A percentile compares a stretch with the other conserved stretches of the same genome.
Conservation (phyloP, 2,797 vertebrate genomes). For the Sandelia bainsii region DNA sequence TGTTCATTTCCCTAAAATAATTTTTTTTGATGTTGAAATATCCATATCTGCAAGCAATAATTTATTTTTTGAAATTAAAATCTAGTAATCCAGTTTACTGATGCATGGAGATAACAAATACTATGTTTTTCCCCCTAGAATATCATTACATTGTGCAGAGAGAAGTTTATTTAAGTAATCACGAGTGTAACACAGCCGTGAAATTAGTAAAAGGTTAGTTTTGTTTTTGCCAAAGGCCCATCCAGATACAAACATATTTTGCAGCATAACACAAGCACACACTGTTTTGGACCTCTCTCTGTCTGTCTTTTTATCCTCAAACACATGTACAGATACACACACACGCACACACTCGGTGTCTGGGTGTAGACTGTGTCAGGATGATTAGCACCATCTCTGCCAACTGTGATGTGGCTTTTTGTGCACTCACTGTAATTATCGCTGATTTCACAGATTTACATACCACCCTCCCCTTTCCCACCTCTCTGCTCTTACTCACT, state of each 20-base stretch:
- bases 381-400: slow-evolving; percentile 84
- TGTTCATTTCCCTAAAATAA: slow-evolving; percentile 1
- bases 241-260: slow-evolving; percentile 43
- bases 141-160: slow-evolving; percentile 23
- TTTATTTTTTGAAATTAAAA: slow-evolving; percentile 32
- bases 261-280: slow-evolving; percentile 25
- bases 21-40: neutral
- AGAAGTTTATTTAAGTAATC: slow-evolving; percentile 38
- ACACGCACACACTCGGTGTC: slow-evolving; percentile 43
- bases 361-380: slow-evolving; percentile 78
- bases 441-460: slow-evolving; percentile 85
- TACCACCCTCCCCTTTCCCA: slow-evolving; percentile 75
- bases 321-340: slow-evolving; percentile 25
- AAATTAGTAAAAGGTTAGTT: slow-evolving; percentile 58
- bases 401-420: slow-evolving; percentile 86
- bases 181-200: slow-evolving; percentile 34
- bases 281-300: slow-evolving; percentile 39
- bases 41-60: slow-evolving; percentile 25
- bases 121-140: neutral
- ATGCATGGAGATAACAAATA: slow-evolving; percentile 36
- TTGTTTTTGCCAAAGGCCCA: slow-evolving; percentile 49
- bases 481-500: slow-evolving; percentile 80
- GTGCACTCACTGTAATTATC: slow-evolving; percentile 84
- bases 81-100: slow-evolving; percentile 43
- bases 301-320: slow-evolving; percentile 29